A percentile compares a stretch with the other conserved stretches of the same genome.
These are phyloP conservation scores for Drosophila parabipectinata DNA, from an alignment of 1,140 invertebrate genomes.

Conservation along the genomic window DNA sequence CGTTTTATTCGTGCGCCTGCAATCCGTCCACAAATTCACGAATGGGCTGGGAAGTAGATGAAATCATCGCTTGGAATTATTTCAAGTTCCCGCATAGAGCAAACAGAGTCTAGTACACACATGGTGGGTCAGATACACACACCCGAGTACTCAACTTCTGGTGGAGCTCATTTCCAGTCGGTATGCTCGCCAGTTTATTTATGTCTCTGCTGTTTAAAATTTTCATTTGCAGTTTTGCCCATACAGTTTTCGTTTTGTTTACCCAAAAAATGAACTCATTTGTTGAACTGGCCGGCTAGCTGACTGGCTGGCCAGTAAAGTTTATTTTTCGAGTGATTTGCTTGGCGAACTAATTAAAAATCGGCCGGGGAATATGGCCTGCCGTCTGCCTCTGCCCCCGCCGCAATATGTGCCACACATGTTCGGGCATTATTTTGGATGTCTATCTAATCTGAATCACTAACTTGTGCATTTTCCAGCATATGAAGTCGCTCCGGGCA, in stretches of 20 bases:
- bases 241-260: slow-evolving; percentile 56
- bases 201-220: slow-evolving; percentile 67
- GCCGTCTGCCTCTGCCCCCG: slow-evolving; percentile 1
- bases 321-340: slow-evolving; percentile 68
- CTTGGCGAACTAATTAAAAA: slow-evolving; percentile 72
- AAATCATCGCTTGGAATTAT: slow-evolving; percentile 78
- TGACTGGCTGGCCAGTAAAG: slow-evolving; percentile 33
- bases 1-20: slow-evolving; percentile 30
- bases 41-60: slow-evolving; percentile 63
- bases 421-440: slow-evolving; percentile 25
- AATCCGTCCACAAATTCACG: slow-evolving; percentile 15
- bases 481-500: slow-evolving; percentile 66
- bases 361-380: slow-evolving; percentile 19
- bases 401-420: slow-evolving; percentile 70
- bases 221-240: slow-evolving; percentile 74
- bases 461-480: slow-evolving; percentile 54
- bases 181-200: slow-evolving; percentile 56
- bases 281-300: slow-evolving; percentile 40
- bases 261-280: slow-evolving; percentile 62
- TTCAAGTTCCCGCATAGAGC: slow-evolving; percentile 62
- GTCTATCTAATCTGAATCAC: slow-evolving; percentile 29
- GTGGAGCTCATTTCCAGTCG: slow-evolving; percentile 66
- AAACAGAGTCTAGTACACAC: slow-evolving; percentile 17
- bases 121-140: slow-evolving; percentile 43
- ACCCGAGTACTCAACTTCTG: slow-evolving; percentile 35